Evolutionary conservation across 2,888 invertebrate genomes (phyloP), one percentile per base, ranked within the genome.

Genomic region (Podotricha telesiphe): DNA sequence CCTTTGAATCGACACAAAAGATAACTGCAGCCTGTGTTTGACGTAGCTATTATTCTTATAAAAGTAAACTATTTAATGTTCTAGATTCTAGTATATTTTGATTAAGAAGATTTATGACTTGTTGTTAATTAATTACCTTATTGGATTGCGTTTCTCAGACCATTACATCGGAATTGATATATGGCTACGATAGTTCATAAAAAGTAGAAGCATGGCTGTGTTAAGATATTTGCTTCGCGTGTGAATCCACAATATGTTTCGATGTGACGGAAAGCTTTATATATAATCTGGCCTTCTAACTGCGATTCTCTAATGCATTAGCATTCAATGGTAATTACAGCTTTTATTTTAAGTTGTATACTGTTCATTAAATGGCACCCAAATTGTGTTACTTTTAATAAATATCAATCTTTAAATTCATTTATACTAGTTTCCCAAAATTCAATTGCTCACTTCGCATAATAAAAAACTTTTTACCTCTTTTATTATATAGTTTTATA

Each of bases 291-390:
- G 64, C 50, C 62, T 67, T 61, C 61, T 69, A 45, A 59, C 59
- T 45, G 64, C 68, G 67, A 72, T 69, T 62, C 62, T 62, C 53
- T 50, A 59, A 37, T 67, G 65, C 67, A 61, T 69, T 71, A 55
- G 34, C 45, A 53, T 62, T 65, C 42, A 68, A 50, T 40, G 40
- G 42, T 7, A n/a, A 62, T 19, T 62, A 19, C 34, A 45, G 22
- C 17, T 61, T 61, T 61, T 28, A 45, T 13, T 56, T 10, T 11
- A 37, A 19, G 1, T 28, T 28, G 2, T 28, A 28, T 28, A 28
- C 6, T 28, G n/a, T 28, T 28, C 28, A 28, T 28, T 28, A 28
- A 28, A n/a, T 6, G n/a, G 11, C 10, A 58, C 13, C 17, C 6
- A 37, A 4, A 11, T 37, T 17, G 28, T 17, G 5, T 17, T 17